phyloP scores from a whole-genome alignment of 1,140 invertebrate genomes.

The Drosophila oshimai region DNA sequence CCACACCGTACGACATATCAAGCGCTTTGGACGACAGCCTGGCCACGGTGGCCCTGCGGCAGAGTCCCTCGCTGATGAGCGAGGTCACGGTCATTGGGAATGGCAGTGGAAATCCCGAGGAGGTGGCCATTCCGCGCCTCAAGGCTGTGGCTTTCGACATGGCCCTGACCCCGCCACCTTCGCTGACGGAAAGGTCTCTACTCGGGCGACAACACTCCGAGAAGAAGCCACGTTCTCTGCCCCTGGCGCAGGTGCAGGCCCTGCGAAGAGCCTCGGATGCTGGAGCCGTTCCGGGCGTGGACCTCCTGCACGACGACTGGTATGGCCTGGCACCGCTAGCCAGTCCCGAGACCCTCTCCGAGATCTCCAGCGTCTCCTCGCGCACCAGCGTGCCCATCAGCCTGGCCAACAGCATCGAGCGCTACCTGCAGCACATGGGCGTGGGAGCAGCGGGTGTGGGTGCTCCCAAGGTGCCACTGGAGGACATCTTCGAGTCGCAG shows the following conservation, averaged over 20 bases:
- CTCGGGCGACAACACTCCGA: slow-evolving; percentile 58
- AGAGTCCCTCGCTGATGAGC: slow-evolving; percentile 65
- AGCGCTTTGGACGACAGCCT: slow-evolving; percentile 71
- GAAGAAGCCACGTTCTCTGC: slow-evolving; percentile 57
- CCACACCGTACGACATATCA: slow-evolving; percentile 76
- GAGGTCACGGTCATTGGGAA: slow-evolving; percentile 58
- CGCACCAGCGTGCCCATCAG: slow-evolving; percentile 83
- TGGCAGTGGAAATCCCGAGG: neutral
- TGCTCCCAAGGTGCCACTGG: slow-evolving; percentile 47
- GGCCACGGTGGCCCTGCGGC: slow-evolving; percentile 61
- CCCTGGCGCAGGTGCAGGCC: slow-evolving; percentile 50
- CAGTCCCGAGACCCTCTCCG: slow-evolving; percentile 92
- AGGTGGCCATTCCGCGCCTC: slow-evolving; percentile 30
- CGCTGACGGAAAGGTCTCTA: neutral
- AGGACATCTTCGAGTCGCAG: slow-evolving; percentile 80
- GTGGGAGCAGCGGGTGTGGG: neutral
- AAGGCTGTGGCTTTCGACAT: slow-evolving; percentile 77
- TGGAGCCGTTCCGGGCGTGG: slow-evolving; percentile 82
- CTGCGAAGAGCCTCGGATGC: slow-evolving; percentile 74
- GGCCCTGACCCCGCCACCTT: slow-evolving; percentile 32
- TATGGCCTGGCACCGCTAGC: slow-evolving; percentile 90
- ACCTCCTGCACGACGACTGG: slow-evolving; percentile 86
- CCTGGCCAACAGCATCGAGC: slow-evolving; percentile 81
- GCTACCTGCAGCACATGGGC: slow-evolving; percentile 75
- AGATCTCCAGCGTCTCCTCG: slow-evolving; percentile 88